Conservation (phyloP, 2,797 vertebrate species). For the Carapus acus region DNA sequence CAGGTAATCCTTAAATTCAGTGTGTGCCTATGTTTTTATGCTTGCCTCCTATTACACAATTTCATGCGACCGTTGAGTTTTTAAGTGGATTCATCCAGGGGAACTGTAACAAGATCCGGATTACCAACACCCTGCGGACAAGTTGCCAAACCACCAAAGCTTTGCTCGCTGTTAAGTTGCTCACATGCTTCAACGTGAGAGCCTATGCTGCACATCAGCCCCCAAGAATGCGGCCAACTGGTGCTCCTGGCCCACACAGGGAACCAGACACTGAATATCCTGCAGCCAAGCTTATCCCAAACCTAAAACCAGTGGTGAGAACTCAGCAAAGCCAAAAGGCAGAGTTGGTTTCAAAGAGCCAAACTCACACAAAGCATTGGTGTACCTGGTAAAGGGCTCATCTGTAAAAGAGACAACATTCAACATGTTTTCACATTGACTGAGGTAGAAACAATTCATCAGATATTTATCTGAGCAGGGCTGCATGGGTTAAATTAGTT, state of each 20-base stretch:
- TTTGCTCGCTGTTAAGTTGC: slow-evolving; percentile 3
- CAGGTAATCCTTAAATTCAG: too few species aligned
- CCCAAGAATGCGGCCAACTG: too few species aligned
- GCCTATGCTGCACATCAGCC: neutral
- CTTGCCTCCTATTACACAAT: too few species aligned
- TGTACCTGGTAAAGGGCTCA: slow-evolving; percentile 63
- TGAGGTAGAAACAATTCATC: slow-evolving; percentile 8
- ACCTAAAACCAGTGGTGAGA: slow-evolving; percentile 30
- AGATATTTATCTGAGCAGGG: slow-evolving; percentile 37
- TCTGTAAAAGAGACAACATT: slow-evolving; percentile 60
- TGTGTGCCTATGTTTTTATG: too few species aligned
- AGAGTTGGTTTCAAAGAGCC: slow-evolving; percentile 36
- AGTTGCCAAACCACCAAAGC: slow-evolving; percentile 9
- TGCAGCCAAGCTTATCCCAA: slow-evolving; percentile 41
- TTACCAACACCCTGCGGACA: too few species aligned
- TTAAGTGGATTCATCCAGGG: too few species aligned
- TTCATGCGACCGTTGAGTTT: too few species aligned
- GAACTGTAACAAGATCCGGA: too few species aligned
- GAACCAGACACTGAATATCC: slow-evolving; percentile 38
- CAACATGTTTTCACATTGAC: slow-evolving; percentile 40
- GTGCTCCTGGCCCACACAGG: too few species aligned
- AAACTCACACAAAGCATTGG: slow-evolving; percentile 48
- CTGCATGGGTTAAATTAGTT: slow-evolving; percentile 44
- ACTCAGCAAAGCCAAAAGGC: slow-evolving; percentile 42
- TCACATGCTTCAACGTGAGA: slow-evolving; percentile 33